Base-by-base conservation (phyloP, 1,140 invertebrate genomes). In the Drosophila funebris region DNA sequence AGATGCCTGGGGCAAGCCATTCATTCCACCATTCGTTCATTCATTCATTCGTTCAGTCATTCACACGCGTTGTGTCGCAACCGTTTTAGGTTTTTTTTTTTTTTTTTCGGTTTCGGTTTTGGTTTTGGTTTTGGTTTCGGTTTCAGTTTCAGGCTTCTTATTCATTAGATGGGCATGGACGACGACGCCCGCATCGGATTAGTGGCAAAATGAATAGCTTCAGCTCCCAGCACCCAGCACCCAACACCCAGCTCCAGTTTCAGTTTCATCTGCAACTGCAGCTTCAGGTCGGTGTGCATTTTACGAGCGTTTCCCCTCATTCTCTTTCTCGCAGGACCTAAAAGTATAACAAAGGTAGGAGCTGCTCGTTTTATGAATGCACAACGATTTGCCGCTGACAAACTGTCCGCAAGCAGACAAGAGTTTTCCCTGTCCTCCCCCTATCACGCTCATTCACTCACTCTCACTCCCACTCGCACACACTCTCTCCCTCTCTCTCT, bases 121-220 rank as follows among this genome's bases (percentile, higher is more conserved):
- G 16, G 7, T 2, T 41, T 41, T 3, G 39, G 16, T 20, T 52
- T 52, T 48, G 27, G 16, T 43, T 27, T 50, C 52, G 43, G 69
- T 48, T 64, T 66, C 64, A 43, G 33, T 54, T 73, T 54, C 64
- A 69, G 54, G 52, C 64, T 61, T n/a, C 56, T 69, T 64, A 69
- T 73, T 73, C 70, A 73, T 73, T 73, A 68, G 50, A 68, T 36
- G 33, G 56, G 36, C 62, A 56, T 56, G 33, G 52, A 56, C 22
- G 53, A 62, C 50, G 50, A 39, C 36, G 43, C 63, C 70, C 70
- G 56, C 70, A 73, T 73, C 46, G 56, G 63, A 73, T 73, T 60
- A 68, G 48, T 73, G 58, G 48, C 33, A 39, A 24, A 68, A 73
- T 73, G 70, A 73, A 73, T 67, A 68, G 70, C 62, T 33, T 14